Evolutionary conservation across 2,888 invertebrate species (phyloP).

Genomic region (Schizaphis graminum): DNA sequence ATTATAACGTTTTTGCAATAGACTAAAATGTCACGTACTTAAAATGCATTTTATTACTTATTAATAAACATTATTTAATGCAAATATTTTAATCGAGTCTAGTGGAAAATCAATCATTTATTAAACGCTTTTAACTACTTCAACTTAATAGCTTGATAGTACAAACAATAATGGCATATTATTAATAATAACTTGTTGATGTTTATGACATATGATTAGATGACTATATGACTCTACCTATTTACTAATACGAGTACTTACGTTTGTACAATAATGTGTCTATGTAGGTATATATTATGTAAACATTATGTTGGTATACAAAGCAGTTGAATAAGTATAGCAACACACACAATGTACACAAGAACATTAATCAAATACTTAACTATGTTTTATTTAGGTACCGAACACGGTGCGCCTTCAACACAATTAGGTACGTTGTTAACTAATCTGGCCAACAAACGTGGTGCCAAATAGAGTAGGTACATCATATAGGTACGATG

Average conservation of each 20-base stretch:
- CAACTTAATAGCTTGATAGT: neutral
- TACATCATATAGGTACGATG: neutral
- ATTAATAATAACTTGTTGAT: neutral
- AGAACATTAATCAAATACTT: constrained; percentile 57
- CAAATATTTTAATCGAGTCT: neutral
- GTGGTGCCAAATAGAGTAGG: constrained; percentile 39
- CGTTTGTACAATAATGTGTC: neutral
- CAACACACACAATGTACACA: constrained; percentile 27
- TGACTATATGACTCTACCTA: neutral
- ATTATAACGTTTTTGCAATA: neutral
- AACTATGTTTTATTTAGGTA: neutral
- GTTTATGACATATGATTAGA: neutral
- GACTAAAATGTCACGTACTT: neutral
- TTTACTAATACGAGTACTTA: neutral
- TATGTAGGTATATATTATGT: constrained; percentile 11
- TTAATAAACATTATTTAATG: neutral
- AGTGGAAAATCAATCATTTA: neutral
- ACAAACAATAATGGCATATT: neutral
- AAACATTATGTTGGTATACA: neutral
- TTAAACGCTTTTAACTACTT: neutral
- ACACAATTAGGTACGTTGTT: constrained; percentile 26
- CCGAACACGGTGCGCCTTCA: neutral
- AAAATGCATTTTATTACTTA: neutral
- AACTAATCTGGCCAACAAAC: constrained; percentile 54
- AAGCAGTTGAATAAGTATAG: neutral